These are phyloP conservation scores for Halictus ligatus DNA, from an alignment of 2,888 invertebrate species.

Conservation along the genomic window DNA sequence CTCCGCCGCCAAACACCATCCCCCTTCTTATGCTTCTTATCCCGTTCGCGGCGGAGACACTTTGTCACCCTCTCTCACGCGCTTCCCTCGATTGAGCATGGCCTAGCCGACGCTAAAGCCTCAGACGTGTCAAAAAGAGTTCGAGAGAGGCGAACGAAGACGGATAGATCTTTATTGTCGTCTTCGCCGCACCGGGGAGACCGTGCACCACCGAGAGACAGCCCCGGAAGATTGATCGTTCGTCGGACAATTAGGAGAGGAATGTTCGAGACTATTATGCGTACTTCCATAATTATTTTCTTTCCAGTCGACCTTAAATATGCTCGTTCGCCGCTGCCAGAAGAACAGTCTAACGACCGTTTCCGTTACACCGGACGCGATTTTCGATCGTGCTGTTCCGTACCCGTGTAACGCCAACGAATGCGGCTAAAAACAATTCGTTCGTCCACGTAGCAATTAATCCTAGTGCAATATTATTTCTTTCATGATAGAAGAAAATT, in stretches of 20 bases:
- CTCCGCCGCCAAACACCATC: conserved; percentile 35
- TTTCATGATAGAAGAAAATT: too few species aligned
- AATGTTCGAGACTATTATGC: conserved; percentile 1
- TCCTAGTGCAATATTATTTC: too few species aligned
- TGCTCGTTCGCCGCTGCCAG: not conserved
- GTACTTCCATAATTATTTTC: conserved; percentile 10
- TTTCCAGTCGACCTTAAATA: not conserved
- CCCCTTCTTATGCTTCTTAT: conserved; percentile 49
- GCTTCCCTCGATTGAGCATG: conserved; percentile 59
- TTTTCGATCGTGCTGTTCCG: too few species aligned
- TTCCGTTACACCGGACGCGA: not conserved
- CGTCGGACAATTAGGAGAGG: not conserved
- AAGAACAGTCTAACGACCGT: not conserved
- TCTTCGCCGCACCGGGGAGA: not conserved
- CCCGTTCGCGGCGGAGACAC: conserved; percentile 63
- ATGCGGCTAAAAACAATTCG: too few species aligned
- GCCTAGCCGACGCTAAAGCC: conserved; percentile 33
- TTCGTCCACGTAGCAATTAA: too few species aligned
- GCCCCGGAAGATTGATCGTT: conserved; percentile 40
- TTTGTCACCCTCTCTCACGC: conserved; percentile 71
- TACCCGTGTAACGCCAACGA: too few species aligned
- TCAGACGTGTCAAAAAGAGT: conserved; percentile 41
- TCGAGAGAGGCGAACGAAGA: conserved; percentile 21
- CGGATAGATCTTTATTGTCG: conserved; percentile 58
- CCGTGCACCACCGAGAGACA: not conserved